A percentile compares a stretch with the other conserved stretches of the same genome.
Conservation (phyloP, 2,797 vertebrate genomes). For the Mormyrus hasselquistii region DNA sequence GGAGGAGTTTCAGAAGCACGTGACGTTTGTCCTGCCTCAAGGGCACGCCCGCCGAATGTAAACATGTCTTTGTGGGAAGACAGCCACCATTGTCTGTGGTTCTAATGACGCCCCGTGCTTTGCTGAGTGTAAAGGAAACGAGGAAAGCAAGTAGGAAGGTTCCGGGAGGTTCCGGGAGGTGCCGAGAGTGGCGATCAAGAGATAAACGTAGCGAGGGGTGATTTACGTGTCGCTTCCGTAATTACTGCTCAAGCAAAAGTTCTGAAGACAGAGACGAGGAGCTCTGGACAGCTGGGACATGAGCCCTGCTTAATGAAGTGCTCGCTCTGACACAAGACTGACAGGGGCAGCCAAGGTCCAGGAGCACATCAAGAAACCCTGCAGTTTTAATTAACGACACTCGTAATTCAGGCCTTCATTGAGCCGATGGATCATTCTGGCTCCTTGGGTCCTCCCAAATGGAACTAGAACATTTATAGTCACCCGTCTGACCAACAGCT, state of each 20-base stretch:
- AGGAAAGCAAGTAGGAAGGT: constrained; percentile 52
- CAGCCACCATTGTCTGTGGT: not conserved
- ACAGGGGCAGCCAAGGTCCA: not conserved
- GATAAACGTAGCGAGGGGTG: constrained; percentile 7
- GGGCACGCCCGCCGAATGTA: not conserved
- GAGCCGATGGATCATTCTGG: not conserved
- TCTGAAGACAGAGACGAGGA: not conserved
- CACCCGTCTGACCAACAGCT: constrained; percentile 2
- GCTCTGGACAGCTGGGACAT: not conserved
- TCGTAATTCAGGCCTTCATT: not conserved
- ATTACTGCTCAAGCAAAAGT: not conserved
- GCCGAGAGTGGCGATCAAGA: constrained; percentile 34
- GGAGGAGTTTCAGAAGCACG: constrained; percentile 26
- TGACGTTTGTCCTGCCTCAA: not conserved
- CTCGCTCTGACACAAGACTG: constrained; percentile 8
- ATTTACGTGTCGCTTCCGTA: not conserved
- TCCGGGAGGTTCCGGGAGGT: constrained; percentile 32
- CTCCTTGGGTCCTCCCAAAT: not conserved
- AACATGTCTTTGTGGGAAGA: not conserved
- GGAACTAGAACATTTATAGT: constrained; percentile 6
- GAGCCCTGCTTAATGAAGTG: constrained; percentile 4
- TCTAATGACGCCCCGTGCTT: not conserved
- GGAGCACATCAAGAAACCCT: not conserved
- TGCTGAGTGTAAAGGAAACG: constrained; percentile 39
- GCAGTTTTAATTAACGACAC: constrained; percentile 13